phyloP scores from a whole-genome alignment of 2,888 invertebrate species.

The Drosophila niveifrons region DNA sequence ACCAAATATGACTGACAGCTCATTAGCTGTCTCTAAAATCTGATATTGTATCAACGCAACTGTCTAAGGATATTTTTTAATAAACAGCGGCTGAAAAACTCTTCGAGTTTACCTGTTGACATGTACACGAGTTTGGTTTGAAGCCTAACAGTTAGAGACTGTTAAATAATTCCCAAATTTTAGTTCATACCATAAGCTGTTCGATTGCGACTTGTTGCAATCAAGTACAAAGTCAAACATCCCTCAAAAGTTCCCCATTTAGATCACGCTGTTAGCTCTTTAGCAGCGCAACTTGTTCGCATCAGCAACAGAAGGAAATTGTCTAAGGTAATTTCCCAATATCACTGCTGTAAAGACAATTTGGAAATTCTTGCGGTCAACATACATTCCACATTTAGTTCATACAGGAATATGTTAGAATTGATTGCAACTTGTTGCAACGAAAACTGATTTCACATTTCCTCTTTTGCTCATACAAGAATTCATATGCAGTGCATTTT shows the following conservation, averaged over 20 bases:
- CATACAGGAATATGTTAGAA: background rate
- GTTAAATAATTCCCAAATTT: background rate
- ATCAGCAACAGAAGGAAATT: background rate
- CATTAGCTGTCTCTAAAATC: slow-evolving; percentile 8
- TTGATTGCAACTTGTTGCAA: slow-evolving; percentile 7
- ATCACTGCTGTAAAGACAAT: too few relatives aligned
- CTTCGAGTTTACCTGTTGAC: slow-evolving; percentile 15
- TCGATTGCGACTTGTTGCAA: slow-evolving; percentile 14
- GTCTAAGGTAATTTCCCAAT: background rate
- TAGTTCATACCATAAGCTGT: background rate
- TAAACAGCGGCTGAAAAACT: background rate
- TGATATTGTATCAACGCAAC: slow-evolving; percentile 37
- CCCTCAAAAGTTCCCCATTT: background rate
- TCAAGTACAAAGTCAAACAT: background rate
- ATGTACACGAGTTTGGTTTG: slow-evolving; percentile 26
- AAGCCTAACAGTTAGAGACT: background rate
- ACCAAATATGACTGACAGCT: background rate
- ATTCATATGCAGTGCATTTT: background rate
- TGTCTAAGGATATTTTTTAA: slow-evolving; percentile 6
- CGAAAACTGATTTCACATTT: background rate
- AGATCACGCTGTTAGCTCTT: background rate
- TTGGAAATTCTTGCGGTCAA: background rate
- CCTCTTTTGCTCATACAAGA: background rate
- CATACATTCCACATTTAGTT: slow-evolving; percentile 6
- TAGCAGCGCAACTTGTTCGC: slow-evolving; percentile 1